These are phyloP conservation scores for Euschistus heros DNA, from an alignment of 1,140 invertebrate species.

Conservation along the genomic window DNA sequence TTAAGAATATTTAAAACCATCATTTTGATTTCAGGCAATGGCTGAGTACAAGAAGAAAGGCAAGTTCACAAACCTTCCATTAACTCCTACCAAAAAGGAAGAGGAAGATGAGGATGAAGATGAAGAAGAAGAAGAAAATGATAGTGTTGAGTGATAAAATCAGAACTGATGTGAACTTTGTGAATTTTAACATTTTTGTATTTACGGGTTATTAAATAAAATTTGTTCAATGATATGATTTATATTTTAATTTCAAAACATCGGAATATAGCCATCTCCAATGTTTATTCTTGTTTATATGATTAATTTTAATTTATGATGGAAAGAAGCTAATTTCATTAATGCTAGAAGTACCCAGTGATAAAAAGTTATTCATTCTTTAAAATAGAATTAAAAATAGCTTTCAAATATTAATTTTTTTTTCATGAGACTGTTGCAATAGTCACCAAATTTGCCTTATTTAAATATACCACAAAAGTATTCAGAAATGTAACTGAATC, in stretches of 20 bases:
- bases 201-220: conserved; percentile 19
- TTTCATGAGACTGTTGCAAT: conserved; percentile 24
- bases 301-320: conserved; percentile 11
- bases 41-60: conserved; percentile 69
- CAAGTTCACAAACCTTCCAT: conserved; percentile 40
- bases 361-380: not conserved
- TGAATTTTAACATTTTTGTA: conserved; percentile 9
- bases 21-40: conserved; percentile 49
- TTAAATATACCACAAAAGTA: not conserved
- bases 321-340: not conserved
- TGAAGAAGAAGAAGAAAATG: conserved; percentile 41
- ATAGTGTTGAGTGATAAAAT: conserved; percentile 25
- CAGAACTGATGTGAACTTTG: conserved; percentile 7
- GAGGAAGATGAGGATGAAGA: conserved; percentile 50
- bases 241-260: conserved; percentile 4
- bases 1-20: conserved; percentile 1
- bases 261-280: conserved; percentile 4
- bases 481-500: not conserved
- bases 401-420: conserved; percentile 4
- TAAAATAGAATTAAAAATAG: not conserved
- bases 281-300: conserved; percentile 17
- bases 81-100: conserved; percentile 39
- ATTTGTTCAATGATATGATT: conserved; percentile 15
- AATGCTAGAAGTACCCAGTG: conserved; percentile 11
- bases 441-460: conserved; percentile 27